Evolutionary conservation across 2,797 vertebrate genomes (phyloP).

Genomic region (Periophthalmus magnuspinnatus): DNA sequence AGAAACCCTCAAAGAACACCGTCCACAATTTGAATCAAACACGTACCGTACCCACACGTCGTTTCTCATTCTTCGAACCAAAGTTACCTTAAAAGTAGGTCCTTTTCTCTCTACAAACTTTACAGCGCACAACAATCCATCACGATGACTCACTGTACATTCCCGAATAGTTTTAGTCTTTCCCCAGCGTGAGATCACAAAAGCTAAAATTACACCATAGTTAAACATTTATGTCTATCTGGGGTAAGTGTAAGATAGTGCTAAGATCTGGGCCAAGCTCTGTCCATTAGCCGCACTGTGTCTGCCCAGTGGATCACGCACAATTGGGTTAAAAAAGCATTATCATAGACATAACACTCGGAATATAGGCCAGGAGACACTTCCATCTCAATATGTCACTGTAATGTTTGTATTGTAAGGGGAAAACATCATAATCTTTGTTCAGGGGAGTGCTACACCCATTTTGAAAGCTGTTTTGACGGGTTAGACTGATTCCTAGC

Average conservation of each 20-base stretch:
- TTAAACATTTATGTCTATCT: slow-evolving; percentile 27
- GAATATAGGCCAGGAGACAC: slow-evolving; percentile 54
- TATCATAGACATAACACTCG: slow-evolving; percentile 45
- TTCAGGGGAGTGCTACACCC: too few relatives aligned
- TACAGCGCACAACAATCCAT: not conserved
- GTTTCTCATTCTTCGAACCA: too few relatives aligned
- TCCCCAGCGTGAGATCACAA: not conserved
- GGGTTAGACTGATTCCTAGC: too few relatives aligned
- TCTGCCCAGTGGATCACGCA: slow-evolving; percentile 28
- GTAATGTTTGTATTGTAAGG: not conserved
- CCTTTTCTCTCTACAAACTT: not conserved
- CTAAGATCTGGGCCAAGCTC: slow-evolving; percentile 35
- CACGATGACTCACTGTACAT: not conserved
- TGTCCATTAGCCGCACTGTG: slow-evolving; percentile 33
- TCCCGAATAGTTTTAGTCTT: not conserved
- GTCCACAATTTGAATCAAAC: too few relatives aligned
- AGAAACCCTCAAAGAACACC: too few relatives aligned
- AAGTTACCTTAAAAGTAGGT: too few relatives aligned
- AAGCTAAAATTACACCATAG: slow-evolving; percentile 12
- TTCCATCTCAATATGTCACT: not conserved
- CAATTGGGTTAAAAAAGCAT: slow-evolving; percentile 48
- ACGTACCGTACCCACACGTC: too few relatives aligned
- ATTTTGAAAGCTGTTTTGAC: too few relatives aligned
- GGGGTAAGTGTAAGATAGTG: not conserved
- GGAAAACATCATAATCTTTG: not conserved